Percentiles rank a stretch among this genome's conserved stretches.
These are phyloP conservation scores for Cladorhizidae sp. DNA, from an alignment of 37 sponge, comb jelly and placozoan genomes.

Conservation along the genomic window DNA sequence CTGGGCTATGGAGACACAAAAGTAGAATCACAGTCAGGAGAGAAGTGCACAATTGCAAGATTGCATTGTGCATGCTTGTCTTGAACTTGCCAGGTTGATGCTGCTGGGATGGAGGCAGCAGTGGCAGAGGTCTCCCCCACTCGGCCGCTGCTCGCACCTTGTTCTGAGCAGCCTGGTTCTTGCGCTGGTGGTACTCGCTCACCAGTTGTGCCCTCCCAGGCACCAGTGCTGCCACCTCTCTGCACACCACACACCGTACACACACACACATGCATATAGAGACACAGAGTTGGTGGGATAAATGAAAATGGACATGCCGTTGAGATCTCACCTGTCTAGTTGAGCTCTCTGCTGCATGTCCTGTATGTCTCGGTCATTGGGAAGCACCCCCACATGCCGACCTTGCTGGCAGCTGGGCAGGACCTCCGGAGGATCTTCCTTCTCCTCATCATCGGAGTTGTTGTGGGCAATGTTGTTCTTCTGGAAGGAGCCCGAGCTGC, in stretches of 20 bases:
- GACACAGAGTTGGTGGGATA: neutral
- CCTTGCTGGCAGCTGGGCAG: neutral
- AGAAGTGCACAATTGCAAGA: neutral
- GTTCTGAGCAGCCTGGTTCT: conserved; percentile 84
- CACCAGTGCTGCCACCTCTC: conserved; percentile 13
- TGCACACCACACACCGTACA: neutral
- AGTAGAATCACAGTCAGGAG: too few species aligned
- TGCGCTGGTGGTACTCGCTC: conserved; percentile 73
- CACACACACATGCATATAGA: neutral
- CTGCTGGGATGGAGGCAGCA: neutral
- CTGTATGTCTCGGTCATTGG: neutral
- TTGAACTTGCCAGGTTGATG: too few species aligned
- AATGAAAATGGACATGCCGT: too few species aligned
- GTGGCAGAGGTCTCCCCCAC: neutral
- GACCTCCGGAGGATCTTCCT: neutral
- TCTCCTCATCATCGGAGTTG: neutral
- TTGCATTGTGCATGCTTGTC: neutral
- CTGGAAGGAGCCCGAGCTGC: neutral
- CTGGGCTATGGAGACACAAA: neutral
- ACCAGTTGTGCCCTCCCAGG: conserved; percentile 62
- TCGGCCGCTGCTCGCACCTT: conserved; percentile 66
- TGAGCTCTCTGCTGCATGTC: conserved; percentile 8
- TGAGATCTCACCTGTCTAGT: neutral
- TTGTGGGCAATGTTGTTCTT: neutral
- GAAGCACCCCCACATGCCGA: neutral